Evolutionary conservation across 2,888 invertebrate species (phyloP).

Genomic region (Rhabditoides inermis): DNA sequence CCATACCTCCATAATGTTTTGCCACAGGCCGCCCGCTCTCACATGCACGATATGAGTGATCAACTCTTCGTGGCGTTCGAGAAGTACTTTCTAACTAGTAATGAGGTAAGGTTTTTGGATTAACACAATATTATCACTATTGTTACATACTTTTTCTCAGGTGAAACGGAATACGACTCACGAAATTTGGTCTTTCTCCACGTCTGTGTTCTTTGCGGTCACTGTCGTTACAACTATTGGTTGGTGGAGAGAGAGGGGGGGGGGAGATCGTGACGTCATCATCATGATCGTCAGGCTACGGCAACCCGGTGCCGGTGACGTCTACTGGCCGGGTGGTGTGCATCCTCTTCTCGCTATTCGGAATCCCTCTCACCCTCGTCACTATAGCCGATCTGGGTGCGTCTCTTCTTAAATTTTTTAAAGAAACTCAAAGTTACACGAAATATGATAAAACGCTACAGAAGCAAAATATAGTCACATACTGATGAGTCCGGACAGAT

Average conservation of each 20-base stretch:
- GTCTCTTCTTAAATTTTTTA: background rate
- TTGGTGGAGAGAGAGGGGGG: too few species aligned
- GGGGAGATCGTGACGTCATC: too few species aligned
- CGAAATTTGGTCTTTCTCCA: slow-evolving; percentile 52
- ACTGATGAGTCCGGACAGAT: background rate
- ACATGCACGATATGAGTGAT: slow-evolving; percentile 50
- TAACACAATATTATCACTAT: too few species aligned
- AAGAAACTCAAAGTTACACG: background rate
- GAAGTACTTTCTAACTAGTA: slow-evolving; percentile 48
- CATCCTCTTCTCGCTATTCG: slow-evolving; percentile 50
- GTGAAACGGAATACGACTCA: slow-evolving; percentile 46
- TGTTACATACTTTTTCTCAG: slow-evolving; percentile 10
- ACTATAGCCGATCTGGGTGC: slow-evolving; percentile 51
- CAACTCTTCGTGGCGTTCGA: slow-evolving; percentile 51
- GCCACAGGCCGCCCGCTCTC: slow-evolving; percentile 26
- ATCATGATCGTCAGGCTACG: slow-evolving; percentile 48
- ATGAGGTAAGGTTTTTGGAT: slow-evolving; percentile 21
- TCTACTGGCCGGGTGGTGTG: slow-evolving; percentile 45
- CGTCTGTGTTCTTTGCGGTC: slow-evolving; percentile 52
- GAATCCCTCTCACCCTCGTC: slow-evolving; percentile 51
- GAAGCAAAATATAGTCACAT: background rate
- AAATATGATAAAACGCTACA: background rate
- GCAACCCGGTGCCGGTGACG: slow-evolving; percentile 52
- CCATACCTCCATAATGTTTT: too few species aligned
- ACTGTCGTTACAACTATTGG: slow-evolving; percentile 52